Base-by-base conservation (phyloP, 2,888 invertebrate species). In the Tipula confusa region DNA sequence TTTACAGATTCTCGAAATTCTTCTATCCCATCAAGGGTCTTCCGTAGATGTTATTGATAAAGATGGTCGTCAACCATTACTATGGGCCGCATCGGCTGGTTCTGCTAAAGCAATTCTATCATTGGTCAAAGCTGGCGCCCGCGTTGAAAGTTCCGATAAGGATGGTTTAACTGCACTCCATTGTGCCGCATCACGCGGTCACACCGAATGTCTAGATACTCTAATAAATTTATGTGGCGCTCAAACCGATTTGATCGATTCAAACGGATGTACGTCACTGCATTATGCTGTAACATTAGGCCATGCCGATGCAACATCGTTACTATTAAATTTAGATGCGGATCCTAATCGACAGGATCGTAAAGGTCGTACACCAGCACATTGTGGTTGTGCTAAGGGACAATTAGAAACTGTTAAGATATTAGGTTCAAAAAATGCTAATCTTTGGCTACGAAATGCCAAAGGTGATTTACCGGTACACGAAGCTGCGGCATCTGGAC, bases 1-100 rank as follows among this genome's bases (percentile, higher is more conserved):
- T 15, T 28, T 13, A 9, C n/a, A 83, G 15, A 97, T 97, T 0
- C 90, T 97, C 83, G 93, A 94, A 88, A 95, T 97, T 0, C 91
- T 98, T 1, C 92, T 95, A 84, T 94, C 95, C 5, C 92, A 94
- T 86, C 93, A 94, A 11, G 94, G 95, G 9, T 95, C 96, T 2
- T 92, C 94, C 24, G 95, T 97, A 0, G 94, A 96, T 86, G 96
- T 96, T 0, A 92, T 93, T 84, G 99, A 99, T 89, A 94, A 95
- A 80, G 98, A 99, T 88, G 96, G 97, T 0, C 91, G 99, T 7
- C 97, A 97, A 86, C 98, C 99, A 0, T 91, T 99, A 83, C 90
- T 99, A 11, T 99, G 99, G 99, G 98, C 99, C 0, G 97, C 98
- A 0, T 98, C 98, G 85, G 97, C 98, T 28, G 99, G 98, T 4